Evolutionary conservation across 2,113 vertebrate species (phyloP).

Genomic region (Cricetomys ansorgei): DNA sequence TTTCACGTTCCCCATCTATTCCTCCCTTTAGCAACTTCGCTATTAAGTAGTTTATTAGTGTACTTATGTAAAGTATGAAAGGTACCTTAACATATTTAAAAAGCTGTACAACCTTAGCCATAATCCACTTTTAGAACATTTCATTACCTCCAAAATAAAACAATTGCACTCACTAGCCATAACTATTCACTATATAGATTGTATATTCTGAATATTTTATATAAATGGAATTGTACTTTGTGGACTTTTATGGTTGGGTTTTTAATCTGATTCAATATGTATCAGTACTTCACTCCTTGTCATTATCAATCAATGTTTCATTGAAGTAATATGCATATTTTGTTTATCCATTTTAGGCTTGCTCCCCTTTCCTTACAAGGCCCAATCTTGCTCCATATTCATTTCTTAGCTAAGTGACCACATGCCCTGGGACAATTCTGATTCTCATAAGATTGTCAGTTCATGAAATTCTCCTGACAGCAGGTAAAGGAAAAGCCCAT

Average conservation of each 20-base stretch:
- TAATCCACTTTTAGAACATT: slow-evolving; percentile 41
- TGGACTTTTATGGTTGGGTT: not conserved
- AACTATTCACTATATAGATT: not conserved
- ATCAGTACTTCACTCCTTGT: not conserved
- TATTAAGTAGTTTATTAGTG: not conserved
- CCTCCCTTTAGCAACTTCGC: not conserved
- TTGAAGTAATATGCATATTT: not conserved
- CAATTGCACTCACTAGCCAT: not conserved
- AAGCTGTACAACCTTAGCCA: not conserved
- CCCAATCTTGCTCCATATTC: not conserved
- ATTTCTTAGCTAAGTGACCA: not conserved
- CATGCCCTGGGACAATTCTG: not conserved
- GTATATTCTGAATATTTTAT: not conserved
- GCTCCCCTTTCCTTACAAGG: not conserved
- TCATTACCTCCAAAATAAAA: not conserved
- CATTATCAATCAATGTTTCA: slow-evolving; percentile 36
- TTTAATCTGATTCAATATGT: not conserved
- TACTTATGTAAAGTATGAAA: not conserved
- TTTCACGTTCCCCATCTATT: not conserved
- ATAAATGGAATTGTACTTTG: not conserved
- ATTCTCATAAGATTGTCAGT: not conserved
- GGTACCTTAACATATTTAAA: not conserved
- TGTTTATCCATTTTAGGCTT: not conserved
- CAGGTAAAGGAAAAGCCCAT: not conserved
- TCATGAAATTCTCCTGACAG: not conserved